Base-by-base conservation (phyloP, 2,797 vertebrate genomes). In the Anisognathus igniventris region DNA sequence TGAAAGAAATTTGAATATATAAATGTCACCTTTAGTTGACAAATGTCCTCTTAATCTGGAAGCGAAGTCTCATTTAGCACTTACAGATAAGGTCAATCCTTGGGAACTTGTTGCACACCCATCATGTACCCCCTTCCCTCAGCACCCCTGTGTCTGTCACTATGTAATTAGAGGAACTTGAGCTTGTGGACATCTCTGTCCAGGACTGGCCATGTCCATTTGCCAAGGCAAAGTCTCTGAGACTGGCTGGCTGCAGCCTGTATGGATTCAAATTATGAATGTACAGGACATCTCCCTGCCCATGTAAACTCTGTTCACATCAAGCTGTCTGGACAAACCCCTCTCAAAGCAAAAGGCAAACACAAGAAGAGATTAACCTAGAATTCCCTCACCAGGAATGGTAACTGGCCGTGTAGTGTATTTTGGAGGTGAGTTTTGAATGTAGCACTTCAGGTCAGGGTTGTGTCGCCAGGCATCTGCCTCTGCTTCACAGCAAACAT, bases 381-480 rank as follows among this genome's bases (percentile, higher is more conserved):
- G 2, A 47, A 50, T 9, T 44, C 1, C 50, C 3, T 50, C 13
- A 12, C 0, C 18, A 20, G 7, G 1, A 8, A 5, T 1, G 3
- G 0, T 0, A 1, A 0, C 0, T 31, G 2, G 0, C 22, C 12
- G 0, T 24, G 6, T 8, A 12, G 0, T 0, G 1, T 0, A 2
- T 15, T 39, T 5, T 48, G 19, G 3, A 20, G 0, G 2, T 14
- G 53, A n/a, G 25, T 35, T 10, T 25, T 21, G 37, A 44, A 10
- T 2, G 16, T 72, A 48, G 60, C 80, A 84, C 4, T 14, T 57
- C 44, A 74, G 31, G 21, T 1, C 0, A 40, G 6, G 4, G 21
- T 18, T 35, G 22, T 0, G 2, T 0, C 2, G 16, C 60, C 44
- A 65, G 31, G 1, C 0, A 14, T 3, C 0, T 50, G 7, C 56